These are phyloP conservation scores for Corynorhinus townsendii DNA, from an alignment of 2,113 vertebrate species.

Conservation along the genomic window DNA sequence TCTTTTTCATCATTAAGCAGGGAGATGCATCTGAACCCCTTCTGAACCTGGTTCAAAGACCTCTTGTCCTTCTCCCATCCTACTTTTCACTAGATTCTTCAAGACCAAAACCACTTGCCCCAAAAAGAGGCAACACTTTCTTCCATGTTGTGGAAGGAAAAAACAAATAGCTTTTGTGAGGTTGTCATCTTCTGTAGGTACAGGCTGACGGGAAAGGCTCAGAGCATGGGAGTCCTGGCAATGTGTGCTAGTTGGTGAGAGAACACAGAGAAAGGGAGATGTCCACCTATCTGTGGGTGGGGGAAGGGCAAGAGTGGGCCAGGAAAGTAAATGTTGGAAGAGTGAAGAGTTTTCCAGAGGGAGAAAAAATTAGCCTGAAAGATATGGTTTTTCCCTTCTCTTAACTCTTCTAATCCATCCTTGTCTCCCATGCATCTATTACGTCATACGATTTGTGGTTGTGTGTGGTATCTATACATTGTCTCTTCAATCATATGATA, in stretches of 20 bases:
- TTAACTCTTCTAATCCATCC: not conserved
- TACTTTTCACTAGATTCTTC: not conserved
- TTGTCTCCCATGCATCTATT: not conserved
- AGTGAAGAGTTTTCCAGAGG: not conserved
- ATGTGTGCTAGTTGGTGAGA: not conserved
- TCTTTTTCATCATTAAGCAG: not conserved
- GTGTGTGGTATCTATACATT: rapidly evolving
- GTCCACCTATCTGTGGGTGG: not conserved
- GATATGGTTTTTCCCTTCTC: not conserved
- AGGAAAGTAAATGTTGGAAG: not conserved
- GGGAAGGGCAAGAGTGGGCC: rapidly evolving
- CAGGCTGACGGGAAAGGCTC: not conserved
- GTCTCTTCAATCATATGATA: not conserved
- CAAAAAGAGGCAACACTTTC: not conserved
- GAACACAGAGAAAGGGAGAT: too few relatives aligned
- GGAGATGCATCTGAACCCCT: not conserved
- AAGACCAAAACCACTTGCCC: not conserved
- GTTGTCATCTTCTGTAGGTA: not conserved
- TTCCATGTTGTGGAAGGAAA: not conserved
- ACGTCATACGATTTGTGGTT: not conserved
- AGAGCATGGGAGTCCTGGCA: not conserved
- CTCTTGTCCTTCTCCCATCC: not conserved
- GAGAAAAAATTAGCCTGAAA: not conserved
- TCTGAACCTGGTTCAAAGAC: not conserved
- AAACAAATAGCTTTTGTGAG: not conserved